These are phyloP conservation scores for Dryas iulia DNA, from an alignment of 1,140 invertebrate species.

Conservation along the genomic window DNA sequence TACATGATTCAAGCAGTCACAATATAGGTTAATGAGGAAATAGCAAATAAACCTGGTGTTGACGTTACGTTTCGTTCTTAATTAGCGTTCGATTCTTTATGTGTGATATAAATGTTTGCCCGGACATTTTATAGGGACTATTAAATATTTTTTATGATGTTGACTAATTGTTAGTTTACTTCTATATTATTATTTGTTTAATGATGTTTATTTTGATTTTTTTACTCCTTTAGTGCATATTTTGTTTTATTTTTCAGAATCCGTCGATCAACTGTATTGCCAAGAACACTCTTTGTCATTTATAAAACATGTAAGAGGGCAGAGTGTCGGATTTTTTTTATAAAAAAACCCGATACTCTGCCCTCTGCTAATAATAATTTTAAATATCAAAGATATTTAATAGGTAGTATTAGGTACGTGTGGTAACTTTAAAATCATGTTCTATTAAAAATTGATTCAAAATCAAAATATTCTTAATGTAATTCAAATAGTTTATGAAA, in stretches of 20 bases:
- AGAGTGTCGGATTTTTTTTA: too few species aligned
- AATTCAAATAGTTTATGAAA: too few species aligned
- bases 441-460: too few species aligned
- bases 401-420: too few species aligned
- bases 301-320: too few species aligned
- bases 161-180: neutral
- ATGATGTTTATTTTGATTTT: neutral
- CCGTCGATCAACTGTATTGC: too few species aligned
- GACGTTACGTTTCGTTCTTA: neutral
- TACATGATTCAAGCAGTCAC: neutral
- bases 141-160: neutral
- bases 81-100: neutral
- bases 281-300: too few species aligned
- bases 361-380: too few species aligned
- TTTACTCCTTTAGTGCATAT: neutral
- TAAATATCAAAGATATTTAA: too few species aligned
- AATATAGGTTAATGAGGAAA: slow-evolving; percentile 3
- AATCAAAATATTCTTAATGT: too few species aligned
- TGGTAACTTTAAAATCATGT: too few species aligned
- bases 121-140: neutral
- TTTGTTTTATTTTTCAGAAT: neutral
- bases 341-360: too few species aligned
- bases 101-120: slow-evolving; percentile 4
- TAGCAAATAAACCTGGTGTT: neutral
- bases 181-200: neutral